Conservation (phyloP, 2,113 vertebrate genomes). For the Phaetusa simplex region DNA sequence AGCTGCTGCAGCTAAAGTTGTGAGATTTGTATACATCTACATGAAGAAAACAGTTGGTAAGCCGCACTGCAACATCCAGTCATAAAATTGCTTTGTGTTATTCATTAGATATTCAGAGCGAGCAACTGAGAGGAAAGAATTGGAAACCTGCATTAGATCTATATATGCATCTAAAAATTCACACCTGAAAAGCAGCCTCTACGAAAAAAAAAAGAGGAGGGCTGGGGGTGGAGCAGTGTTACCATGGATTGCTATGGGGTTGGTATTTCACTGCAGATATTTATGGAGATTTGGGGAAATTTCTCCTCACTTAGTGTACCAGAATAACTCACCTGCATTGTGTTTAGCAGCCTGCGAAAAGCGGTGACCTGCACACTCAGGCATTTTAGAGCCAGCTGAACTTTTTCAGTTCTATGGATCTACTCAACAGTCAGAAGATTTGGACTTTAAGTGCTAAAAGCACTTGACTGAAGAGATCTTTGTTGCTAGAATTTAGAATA, state of each 20-base stretch:
- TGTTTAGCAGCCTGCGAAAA: neutral
- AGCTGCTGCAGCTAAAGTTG: neutral
- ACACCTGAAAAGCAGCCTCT: neutral
- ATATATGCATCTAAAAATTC: neutral
- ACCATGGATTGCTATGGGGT: neutral
- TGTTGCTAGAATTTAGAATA: neutral
- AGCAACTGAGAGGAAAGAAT: neutral
- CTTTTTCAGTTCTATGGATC: neutral
- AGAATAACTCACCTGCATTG: neutral
- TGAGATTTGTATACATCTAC: neutral
- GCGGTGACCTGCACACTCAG: neutral
- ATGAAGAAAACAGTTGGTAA: neutral
- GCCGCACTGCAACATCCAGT: neutral
- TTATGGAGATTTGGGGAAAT: neutral
- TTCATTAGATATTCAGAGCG: neutral
- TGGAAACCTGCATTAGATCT: neutral
- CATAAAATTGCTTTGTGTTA: neutral
- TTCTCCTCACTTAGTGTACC: neutral
- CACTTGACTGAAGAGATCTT: neutral
- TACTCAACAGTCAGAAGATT: neutral
- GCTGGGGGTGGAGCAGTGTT: fast-evolving
- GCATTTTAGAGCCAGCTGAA: neutral
- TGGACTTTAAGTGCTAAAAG: neutral
- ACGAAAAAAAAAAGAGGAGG: neutral
- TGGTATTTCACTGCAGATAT: neutral